Evolutionary conservation across 2,797 vertebrate genomes (phyloP).

Genomic region (Urosaurus nigricauda): DNA sequence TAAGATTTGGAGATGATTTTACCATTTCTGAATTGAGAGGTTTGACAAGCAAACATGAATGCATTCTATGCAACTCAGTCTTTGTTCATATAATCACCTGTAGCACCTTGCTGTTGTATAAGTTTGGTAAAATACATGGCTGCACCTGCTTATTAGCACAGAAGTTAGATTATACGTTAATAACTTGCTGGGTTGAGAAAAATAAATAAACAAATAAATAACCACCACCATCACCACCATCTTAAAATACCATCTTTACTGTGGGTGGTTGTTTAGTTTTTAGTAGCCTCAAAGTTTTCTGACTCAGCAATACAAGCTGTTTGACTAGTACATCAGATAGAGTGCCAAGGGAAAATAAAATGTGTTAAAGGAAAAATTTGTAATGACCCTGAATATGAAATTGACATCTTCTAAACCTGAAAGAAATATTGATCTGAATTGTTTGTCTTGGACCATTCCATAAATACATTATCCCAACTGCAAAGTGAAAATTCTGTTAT

Average conservation of each 20-base stretch:
- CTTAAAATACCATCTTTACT: not conserved
- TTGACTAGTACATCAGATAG: not conserved
- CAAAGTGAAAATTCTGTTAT: not conserved
- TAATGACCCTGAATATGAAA: not conserved
- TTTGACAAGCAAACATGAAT: conserved; percentile 9
- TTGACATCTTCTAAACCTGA: conserved; percentile 18
- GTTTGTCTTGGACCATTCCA: not conserved
- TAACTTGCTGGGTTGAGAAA: not conserved
- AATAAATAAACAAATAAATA: not conserved
- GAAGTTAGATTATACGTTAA: not conserved
- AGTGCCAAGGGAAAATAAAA: not conserved
- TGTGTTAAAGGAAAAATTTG: conserved; percentile 34
- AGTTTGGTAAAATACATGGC: not conserved
- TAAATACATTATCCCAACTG: not conserved
- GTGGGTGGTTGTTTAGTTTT: not conserved
- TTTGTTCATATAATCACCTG: conserved; percentile 27
- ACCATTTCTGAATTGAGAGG: not conserved
- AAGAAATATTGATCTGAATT: conserved; percentile 20
- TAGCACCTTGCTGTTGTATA: not conserved
- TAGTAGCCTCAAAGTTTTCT: not conserved
- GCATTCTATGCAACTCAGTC: conserved; percentile 12
- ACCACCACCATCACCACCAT: too few species aligned
- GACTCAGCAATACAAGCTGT: too few species aligned
- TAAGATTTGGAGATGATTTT: conserved; percentile 12
- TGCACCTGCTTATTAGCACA: not conserved